phyloP scores from a whole-genome alignment of 2,113 vertebrate species.

The Melanocharis versteri region DNA sequence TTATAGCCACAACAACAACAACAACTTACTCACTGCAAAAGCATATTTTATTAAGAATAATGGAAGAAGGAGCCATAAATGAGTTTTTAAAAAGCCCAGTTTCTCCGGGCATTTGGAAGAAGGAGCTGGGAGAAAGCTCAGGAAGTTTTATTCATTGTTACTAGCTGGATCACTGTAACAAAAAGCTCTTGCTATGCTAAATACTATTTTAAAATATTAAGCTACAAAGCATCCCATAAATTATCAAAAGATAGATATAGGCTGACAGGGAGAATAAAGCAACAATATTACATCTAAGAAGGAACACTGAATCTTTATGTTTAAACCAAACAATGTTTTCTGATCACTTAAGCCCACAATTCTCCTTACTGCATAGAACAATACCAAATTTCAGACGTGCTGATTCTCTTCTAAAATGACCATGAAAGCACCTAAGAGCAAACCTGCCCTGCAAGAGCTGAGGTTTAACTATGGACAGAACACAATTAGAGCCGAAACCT shows the following conservation, averaged over 20 bases:
- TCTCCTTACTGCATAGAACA: background rate
- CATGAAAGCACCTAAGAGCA: background rate
- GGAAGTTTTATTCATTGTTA: background rate
- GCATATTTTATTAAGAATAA: background rate
- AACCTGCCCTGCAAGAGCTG: background rate
- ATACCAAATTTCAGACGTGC: background rate
- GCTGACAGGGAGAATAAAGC: background rate
- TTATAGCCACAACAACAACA: background rate
- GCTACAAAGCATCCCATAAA: background rate
- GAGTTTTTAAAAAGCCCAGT: background rate
- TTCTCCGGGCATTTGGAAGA: background rate
- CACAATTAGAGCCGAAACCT: background rate
- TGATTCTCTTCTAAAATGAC: background rate
- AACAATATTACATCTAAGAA: background rate
- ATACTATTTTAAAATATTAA: background rate
- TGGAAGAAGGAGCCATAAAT: background rate
- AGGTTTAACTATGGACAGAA: background rate
- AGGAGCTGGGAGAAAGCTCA: background rate
- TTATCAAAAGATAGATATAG: background rate
- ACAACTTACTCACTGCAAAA: background rate
- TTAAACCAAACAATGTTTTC: background rate
- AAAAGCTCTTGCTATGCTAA: background rate
- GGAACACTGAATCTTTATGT: background rate
- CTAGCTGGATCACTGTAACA: background rate
- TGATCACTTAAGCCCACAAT: background rate